Evolutionary conservation across 2,797 vertebrate genomes (phyloP).

Genomic region (Channa striata): DNA sequence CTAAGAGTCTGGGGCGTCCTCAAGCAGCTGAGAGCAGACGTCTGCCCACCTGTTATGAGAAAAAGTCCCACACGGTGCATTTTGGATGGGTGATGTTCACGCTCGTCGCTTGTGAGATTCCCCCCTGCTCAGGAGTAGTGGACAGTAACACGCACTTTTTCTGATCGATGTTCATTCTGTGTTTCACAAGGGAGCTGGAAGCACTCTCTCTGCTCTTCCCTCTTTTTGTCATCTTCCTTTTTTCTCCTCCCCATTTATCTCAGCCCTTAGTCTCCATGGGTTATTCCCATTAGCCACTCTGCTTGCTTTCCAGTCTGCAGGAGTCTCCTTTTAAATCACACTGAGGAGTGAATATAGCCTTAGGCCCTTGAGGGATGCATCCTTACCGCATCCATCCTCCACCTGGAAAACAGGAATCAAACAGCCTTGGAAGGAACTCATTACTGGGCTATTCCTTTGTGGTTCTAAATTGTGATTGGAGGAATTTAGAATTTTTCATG

Average conservation of each 20-base stretch:
- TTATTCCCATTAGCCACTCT: conserved; percentile 71
- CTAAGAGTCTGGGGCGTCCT: conserved; percentile 21
- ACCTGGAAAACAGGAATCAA: conserved; percentile 74
- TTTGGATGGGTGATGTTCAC: conserved; percentile 66
- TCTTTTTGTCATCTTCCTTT: conserved; percentile 48
- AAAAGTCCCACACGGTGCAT: conserved; percentile 48
- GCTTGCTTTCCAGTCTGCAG: conserved; percentile 61
- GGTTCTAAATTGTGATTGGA: conserved; percentile 77
- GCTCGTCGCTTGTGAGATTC: conserved; percentile 57
- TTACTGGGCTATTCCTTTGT: conserved; percentile 75
- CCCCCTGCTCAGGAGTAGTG: conserved; percentile 53
- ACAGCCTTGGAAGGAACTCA: conserved; percentile 77
- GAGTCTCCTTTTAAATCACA: conserved; percentile 76
- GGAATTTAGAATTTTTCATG: conserved; percentile 67
- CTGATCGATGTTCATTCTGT: conserved; percentile 68
- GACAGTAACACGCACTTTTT: conserved; percentile 65
- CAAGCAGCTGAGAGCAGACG: conserved; percentile 23
- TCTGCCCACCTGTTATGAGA: conserved; percentile 65
- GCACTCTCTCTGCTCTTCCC: conserved; percentile 60
- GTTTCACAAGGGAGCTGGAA: conserved; percentile 61
- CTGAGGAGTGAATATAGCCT: conserved; percentile 64
- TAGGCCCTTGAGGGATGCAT: conserved; percentile 64
- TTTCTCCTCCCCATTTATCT: conserved; percentile 59
- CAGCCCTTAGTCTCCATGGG: conserved; percentile 55
- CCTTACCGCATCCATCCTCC: conserved; percentile 69